phyloP scores from a whole-genome alignment of 2,888 invertebrate genomes.

The Conus canariensis region DNA sequence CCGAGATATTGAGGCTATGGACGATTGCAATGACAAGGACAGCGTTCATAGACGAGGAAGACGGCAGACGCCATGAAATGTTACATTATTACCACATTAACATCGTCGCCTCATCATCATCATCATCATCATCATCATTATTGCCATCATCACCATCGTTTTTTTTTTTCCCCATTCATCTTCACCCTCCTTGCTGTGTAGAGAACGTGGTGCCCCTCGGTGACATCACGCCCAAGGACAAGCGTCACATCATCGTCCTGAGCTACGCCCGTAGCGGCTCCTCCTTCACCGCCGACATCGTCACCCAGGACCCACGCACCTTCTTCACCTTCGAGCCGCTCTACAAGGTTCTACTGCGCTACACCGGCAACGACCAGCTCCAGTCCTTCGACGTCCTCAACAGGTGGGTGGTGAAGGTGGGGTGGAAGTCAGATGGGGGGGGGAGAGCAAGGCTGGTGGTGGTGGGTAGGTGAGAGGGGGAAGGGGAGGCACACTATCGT shows the following conservation, averaged over 20 bases:
- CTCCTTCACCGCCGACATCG: constrained; percentile 43
- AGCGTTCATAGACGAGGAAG: too few relatives aligned
- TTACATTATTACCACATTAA: too few relatives aligned
- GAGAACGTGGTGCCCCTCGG: constrained; percentile 4
- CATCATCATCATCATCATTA: neutral
- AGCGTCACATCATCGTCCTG: constrained; percentile 40
- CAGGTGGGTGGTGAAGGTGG: neutral
- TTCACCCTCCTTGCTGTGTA: neutral
- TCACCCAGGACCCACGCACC: constrained; percentile 27
- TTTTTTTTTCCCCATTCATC: neutral
- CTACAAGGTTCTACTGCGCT: constrained; percentile 20
- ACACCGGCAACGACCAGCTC: constrained; percentile 41
- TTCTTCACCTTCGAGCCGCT: constrained; percentile 43
- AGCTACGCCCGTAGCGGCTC: constrained; percentile 43
- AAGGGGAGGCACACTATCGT: neutral
- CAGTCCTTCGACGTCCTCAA: constrained; percentile 27
- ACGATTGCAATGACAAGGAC: too few relatives aligned
- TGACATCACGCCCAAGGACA: constrained; percentile 22
- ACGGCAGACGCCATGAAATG: too few relatives aligned
- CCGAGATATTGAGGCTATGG: too few relatives aligned
- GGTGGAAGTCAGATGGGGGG: neutral
- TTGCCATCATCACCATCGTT: constrained; percentile 24
- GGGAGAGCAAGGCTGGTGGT: neutral
- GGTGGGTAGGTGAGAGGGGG: too few relatives aligned
- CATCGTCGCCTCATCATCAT: too few relatives aligned